Conservation (phyloP, 2,888 invertebrate genomes). For the Dryadula phaetusa region DNA sequence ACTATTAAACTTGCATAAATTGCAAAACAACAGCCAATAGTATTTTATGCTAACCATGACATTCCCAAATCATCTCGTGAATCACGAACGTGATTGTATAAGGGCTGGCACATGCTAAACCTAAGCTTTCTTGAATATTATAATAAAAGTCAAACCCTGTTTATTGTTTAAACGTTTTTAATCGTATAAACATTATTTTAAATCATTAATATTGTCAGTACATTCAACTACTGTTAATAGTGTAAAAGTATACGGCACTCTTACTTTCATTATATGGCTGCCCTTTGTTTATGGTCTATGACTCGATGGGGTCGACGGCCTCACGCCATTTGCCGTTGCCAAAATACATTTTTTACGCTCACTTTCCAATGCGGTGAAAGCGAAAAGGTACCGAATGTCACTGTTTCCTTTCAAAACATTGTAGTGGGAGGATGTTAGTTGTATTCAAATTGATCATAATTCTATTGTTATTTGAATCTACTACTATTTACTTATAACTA, state of each 20-base stretch:
- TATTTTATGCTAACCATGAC: constrained; percentile 73
- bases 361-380: constrained; percentile 84
- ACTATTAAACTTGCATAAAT: constrained; percentile 55
- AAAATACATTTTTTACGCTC: constrained; percentile 83
- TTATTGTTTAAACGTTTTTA: neutral
- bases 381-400: constrained; percentile 82
- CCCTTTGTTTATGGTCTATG: constrained; percentile 79
- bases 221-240: constrained; percentile 4
- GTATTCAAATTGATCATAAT: constrained; percentile 62
- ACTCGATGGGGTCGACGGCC: constrained; percentile 72
- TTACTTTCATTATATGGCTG: constrained; percentile 78
- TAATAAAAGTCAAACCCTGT: neutral
- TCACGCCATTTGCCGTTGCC: constrained; percentile 76
- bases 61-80: constrained; percentile 80
- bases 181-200: neutral
- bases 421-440: constrained; percentile 75
- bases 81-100: constrained; percentile 72
- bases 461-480: constrained; percentile 58
- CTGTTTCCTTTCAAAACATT: constrained; percentile 79
- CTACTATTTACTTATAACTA: neutral
- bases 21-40: constrained; percentile 63
- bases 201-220: neutral
- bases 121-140: neutral
- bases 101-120: constrained; percentile 40
- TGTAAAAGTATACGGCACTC: constrained; percentile 55